Conservation (phyloP, 2,797 vertebrate genomes). For the Mormyrus proboscirostris region DNA sequence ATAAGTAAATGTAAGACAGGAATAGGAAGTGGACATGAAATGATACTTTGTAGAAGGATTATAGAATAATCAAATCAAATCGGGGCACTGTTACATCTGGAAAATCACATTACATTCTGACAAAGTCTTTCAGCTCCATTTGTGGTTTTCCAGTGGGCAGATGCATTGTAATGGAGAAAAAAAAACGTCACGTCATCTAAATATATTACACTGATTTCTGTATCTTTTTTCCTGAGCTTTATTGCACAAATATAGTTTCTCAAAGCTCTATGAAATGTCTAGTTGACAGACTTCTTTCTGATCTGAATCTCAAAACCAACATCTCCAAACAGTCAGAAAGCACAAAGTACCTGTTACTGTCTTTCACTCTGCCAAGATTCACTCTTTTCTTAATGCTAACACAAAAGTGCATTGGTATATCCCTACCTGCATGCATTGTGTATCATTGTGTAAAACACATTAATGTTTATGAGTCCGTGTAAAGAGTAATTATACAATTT, state of each 20-base stretch:
- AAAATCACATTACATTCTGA: not conserved
- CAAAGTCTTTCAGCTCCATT: not conserved
- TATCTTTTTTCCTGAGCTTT: not conserved
- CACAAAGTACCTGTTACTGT: not conserved
- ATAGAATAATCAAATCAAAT: not conserved
- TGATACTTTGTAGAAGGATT: not conserved
- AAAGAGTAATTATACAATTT: not conserved
- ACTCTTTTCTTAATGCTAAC: not conserved
- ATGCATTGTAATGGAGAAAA: not conserved
- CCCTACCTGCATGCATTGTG: not conserved
- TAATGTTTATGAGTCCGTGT: not conserved
- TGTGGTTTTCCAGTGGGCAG: not conserved
- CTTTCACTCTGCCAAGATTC: not conserved
- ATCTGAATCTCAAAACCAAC: not conserved
- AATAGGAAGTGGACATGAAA: not conserved
- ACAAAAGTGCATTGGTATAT: not conserved
- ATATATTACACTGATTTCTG: not conserved
- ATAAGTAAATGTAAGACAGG: not conserved
- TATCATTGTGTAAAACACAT: not conserved
- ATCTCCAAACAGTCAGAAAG: not conserved
- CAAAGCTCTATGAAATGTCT: not conserved
- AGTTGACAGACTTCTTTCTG: not conserved
- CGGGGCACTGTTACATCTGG: not conserved
- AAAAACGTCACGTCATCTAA: not conserved
- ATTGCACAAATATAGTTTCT: not conserved